Conservation (phyloP, 1,140 invertebrate species). For the Argopecten irradians region DNA sequence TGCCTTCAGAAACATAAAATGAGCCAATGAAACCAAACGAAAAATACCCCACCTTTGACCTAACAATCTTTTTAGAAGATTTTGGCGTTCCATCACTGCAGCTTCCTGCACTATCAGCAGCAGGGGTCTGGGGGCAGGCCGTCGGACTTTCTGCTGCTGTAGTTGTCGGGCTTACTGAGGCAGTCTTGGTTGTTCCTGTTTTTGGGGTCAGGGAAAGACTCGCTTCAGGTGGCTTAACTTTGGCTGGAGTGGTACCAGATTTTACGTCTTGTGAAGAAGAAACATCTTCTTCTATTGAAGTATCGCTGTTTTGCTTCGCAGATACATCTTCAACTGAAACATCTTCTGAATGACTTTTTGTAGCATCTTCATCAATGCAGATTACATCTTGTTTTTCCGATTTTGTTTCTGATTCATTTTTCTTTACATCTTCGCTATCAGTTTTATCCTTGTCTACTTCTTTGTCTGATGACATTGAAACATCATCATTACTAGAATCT, state of each 20-base stretch:
- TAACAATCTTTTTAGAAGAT: background rate
- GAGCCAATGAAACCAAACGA: too few relatives aligned
- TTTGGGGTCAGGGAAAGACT: background rate
- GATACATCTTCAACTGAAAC: background rate
- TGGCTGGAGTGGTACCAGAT: background rate
- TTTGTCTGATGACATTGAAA: background rate
- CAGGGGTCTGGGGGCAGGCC: background rate
- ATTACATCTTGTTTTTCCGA: constrained; percentile 25
- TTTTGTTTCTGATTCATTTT: constrained; percentile 24
- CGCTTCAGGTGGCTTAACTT: constrained; percentile 18
- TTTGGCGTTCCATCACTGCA: constrained; percentile 46
- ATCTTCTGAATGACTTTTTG: background rate
- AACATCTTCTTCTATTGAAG: background rate
- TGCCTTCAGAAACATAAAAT: too few relatives aligned
- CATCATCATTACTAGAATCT: background rate
- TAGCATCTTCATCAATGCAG: constrained; percentile 24
- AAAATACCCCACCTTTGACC: background rate
- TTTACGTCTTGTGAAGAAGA: constrained; percentile 12
- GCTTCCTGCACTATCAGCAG: constrained; percentile 31
- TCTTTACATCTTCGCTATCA: background rate
- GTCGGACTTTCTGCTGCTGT: constrained; percentile 23
- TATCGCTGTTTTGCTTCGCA: background rate
- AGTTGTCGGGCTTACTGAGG: background rate
- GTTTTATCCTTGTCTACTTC: background rate
- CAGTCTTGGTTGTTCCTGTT: background rate